These are phyloP conservation scores for Ageneiosus marmoratus DNA, from an alignment of 2,113 vertebrate genomes.

Conservation along the genomic window DNA sequence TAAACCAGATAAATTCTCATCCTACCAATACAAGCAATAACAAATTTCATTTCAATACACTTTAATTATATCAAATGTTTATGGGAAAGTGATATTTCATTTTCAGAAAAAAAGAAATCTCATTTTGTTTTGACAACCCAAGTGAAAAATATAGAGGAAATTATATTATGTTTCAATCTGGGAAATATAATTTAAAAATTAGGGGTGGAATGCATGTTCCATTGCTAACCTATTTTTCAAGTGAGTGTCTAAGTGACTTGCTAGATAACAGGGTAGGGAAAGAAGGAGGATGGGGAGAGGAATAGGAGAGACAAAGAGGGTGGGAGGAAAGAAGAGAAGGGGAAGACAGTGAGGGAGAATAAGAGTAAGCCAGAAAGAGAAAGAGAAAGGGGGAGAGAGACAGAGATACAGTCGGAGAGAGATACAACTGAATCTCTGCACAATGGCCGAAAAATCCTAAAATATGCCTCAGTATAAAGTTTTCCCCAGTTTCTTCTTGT, in stretches of 20 bases:
- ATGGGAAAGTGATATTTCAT: slow-evolving; percentile 21
- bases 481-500: neutral
- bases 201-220: slow-evolving; percentile 4
- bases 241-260: neutral
- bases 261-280: slow-evolving; percentile 24
- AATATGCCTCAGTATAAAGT: neutral
- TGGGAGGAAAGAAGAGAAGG: neutral
- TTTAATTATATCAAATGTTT: slow-evolving; percentile 28
- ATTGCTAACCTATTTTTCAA: slow-evolving; percentile 18
- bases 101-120: slow-evolving; percentile 11
- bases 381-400: neutral
- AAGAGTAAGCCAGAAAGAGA: no score
- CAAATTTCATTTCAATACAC: slow-evolving; percentile 5
- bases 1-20: neutral
- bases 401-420: slow-evolving; percentile 16
- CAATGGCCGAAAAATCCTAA: slow-evolving; percentile 3
- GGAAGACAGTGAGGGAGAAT: no score
- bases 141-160: slow-evolving; percentile 19
- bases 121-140: slow-evolving; percentile 1
- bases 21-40: slow-evolving; percentile 14
- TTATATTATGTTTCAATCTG: slow-evolving; percentile 18
- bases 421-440: neutral
- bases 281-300: no score
- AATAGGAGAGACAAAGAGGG: neutral
- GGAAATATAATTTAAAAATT: slow-evolving; percentile 28